phyloP scores from a whole-genome alignment of 2,888 invertebrate genomes.

The Magallana nippona region DNA sequence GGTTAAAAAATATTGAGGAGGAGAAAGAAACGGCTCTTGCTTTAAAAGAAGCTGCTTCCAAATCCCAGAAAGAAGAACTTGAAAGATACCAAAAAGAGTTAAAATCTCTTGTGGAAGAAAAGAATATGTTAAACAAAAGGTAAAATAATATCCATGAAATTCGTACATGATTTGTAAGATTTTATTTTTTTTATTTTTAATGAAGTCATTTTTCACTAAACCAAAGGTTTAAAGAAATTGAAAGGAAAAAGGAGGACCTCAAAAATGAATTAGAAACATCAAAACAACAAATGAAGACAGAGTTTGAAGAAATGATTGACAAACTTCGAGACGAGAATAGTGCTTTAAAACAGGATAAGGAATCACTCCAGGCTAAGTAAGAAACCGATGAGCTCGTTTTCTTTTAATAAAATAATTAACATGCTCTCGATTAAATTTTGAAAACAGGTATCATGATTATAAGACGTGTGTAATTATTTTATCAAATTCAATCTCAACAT shows the following conservation, averaged over 20 bases:
- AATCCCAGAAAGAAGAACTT: slow-evolving; percentile 22
- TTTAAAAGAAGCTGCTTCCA: background rate
- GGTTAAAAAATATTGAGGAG: slow-evolving; percentile 32
- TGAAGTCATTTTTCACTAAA: too few species aligned
- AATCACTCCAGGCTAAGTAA: slow-evolving; percentile 28
- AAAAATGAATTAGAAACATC: background rate
- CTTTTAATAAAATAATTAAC: too few species aligned
- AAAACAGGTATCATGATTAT: too few species aligned
- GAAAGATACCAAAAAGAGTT: slow-evolving; percentile 5
- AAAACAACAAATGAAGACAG: slow-evolving; percentile 13
- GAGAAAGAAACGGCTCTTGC: background rate
- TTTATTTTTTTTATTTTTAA: background rate
- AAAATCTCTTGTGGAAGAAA: slow-evolving; percentile 23
- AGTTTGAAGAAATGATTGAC: slow-evolving; percentile 19
- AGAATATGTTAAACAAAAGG: slow-evolving; percentile 14
- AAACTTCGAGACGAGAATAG: background rate
- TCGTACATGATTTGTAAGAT: background rate
- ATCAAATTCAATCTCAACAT: too few species aligned
- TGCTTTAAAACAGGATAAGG: background rate
- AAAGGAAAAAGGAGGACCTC: background rate
- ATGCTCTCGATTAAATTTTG: too few species aligned
- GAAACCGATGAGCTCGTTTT: background rate
- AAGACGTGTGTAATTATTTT: too few species aligned
- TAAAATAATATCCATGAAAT: background rate
- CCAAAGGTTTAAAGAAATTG: slow-evolving; percentile 26